A percentile compares a stretch with the other conserved stretches of the same genome.
Conservation (phyloP, 2,113 vertebrate genomes). For the Chloroceryle aenea region DNA sequence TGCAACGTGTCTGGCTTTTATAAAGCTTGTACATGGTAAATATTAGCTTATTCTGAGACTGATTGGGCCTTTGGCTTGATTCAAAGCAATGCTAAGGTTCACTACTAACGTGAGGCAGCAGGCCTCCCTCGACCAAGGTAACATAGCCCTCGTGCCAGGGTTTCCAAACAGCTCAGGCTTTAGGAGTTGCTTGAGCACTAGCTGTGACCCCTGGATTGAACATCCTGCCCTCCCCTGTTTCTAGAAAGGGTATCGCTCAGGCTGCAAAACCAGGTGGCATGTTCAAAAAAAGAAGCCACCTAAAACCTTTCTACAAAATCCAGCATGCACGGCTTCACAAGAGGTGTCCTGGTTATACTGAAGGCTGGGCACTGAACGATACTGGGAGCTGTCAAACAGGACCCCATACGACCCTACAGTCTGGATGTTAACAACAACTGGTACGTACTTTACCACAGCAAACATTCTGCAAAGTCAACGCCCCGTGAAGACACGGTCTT, state of each 20-base stretch:
- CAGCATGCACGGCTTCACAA: fast-evolving
- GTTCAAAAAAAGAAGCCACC: not conserved
- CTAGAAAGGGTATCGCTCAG: not conserved
- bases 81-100: not conserved
- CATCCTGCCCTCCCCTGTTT: not conserved
- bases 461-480: fast-evolving
- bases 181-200: not conserved
- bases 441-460: fast-evolving
- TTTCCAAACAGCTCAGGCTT: not conserved
- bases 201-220: fast-evolving
- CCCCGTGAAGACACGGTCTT: fast-evolving
- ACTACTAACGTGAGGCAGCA: not conserved
- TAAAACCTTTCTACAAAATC: not conserved
- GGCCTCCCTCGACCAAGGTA: fast-evolving
- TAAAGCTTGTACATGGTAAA: conserved; percentile 11
- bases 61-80: not conserved
- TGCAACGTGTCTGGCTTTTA: not conserved
- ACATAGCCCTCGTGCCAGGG: not conserved
- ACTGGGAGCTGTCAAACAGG: not conserved
- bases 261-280: not conserved
- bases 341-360: fast-evolving
- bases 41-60: not conserved
- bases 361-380: fast-evolving
- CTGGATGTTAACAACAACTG: too few relatives aligned
- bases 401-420: not conserved